These are phyloP conservation scores for Takifugu rubripes DNA, from an alignment of 2,797 vertebrate species.

Conservation along the genomic window DNA sequence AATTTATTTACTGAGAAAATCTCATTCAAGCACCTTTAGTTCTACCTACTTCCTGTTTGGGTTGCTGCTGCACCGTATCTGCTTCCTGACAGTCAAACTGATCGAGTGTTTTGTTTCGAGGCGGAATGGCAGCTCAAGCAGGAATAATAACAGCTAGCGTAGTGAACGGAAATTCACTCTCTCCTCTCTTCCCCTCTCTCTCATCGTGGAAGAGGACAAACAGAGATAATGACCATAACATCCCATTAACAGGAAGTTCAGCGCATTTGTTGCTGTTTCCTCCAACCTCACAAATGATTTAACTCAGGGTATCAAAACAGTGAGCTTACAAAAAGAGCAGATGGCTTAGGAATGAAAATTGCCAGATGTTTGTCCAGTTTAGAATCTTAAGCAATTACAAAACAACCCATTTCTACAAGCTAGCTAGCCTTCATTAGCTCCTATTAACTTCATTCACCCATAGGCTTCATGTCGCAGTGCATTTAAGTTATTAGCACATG, in stretches of 20 bases:
- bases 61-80: background rate
- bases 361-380: too few species aligned
- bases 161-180: conserved; percentile 6
- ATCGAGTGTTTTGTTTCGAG: conserved; percentile 10
- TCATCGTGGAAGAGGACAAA: conserved; percentile 4
- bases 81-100: background rate
- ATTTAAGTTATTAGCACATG: too few species aligned
- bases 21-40: too few species aligned
- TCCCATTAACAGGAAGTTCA: background rate
- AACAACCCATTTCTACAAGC: too few species aligned
- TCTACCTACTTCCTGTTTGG: background rate
- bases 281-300: background rate
- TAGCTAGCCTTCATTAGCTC: too few species aligned
- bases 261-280: background rate
- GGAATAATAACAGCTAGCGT: background rate
- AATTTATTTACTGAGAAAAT: too few species aligned
- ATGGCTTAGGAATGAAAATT: too few species aligned
- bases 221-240: background rate
- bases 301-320: background rate
- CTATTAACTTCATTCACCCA: too few species aligned
- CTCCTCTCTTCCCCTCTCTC: background rate
- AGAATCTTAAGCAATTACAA: too few species aligned
- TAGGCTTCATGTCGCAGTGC: too few species aligned
- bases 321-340: too few species aligned
- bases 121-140: background rate